Evolutionary conservation across 1,140 invertebrate genomes (phyloP).

Genomic region (Pseudomyrmex sp.): DNA sequence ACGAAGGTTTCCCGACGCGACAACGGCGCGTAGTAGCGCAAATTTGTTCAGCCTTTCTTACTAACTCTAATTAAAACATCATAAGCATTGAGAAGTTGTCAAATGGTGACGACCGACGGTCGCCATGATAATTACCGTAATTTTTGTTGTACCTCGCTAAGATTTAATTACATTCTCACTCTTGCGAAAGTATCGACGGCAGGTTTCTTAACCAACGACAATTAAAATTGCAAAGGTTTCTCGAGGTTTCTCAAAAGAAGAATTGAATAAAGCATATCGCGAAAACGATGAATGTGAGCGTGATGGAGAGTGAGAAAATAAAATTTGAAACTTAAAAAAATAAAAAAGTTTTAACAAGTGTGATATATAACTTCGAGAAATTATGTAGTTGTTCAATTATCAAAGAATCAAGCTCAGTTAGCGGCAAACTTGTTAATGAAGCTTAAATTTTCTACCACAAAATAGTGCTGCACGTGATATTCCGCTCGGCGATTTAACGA

Average conservation of each 20-base stretch:
- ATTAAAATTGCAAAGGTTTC: constrained; percentile 3
- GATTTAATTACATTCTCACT: not conserved
- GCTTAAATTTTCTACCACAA: constrained; percentile 40
- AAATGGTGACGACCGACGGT: not conserved
- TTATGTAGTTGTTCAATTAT: constrained; percentile 2
- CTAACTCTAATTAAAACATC: constrained; percentile 29
- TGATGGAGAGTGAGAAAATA: not conserved
- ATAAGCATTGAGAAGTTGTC: not conserved
- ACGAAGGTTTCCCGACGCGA: constrained; percentile 19
- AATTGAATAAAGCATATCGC: not conserved
- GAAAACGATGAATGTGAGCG: not conserved
- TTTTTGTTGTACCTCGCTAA: not conserved
- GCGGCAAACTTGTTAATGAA: constrained; percentile 38
- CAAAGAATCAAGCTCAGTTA: constrained; percentile 5
- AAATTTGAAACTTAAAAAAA: constrained; percentile 2
- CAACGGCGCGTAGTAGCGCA: not conserved
- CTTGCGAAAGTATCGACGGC: not conserved
- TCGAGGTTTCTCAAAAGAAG: not conserved
- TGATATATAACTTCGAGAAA: constrained; percentile 12
- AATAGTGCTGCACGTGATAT: constrained; percentile 32
- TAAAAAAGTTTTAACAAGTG: not conserved
- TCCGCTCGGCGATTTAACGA: constrained; percentile 40
- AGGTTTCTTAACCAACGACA: not conserved
- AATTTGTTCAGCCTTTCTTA: constrained; percentile 36
- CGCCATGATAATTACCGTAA: constrained; percentile 22